These are phyloP conservation scores for Littorina saxatilis DNA, from an alignment of 1,140 invertebrate species.

Conservation along the genomic window DNA sequence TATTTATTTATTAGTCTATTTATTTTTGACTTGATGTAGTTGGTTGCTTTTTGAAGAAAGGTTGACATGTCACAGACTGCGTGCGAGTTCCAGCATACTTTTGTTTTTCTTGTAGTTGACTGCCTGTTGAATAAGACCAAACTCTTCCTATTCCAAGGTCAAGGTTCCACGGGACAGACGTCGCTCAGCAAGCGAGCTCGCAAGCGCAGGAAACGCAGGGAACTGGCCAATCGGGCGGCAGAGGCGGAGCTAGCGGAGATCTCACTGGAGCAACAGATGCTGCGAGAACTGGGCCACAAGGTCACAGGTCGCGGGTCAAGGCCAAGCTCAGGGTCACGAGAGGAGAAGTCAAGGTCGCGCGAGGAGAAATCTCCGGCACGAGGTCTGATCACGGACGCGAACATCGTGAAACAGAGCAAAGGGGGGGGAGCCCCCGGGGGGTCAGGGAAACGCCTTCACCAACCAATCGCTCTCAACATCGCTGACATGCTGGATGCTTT, in stretches of 20 bases:
- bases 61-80: no score
- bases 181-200: slow-evolving; percentile 54
- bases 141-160: no score
- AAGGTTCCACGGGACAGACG: slow-evolving; percentile 8
- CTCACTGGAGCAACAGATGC: slow-evolving; percentile 69
- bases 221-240: slow-evolving; percentile 68
- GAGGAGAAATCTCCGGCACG: slow-evolving; percentile 24
- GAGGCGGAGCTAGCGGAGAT: slow-evolving; percentile 72
- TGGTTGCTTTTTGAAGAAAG: no score
- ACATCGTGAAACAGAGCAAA: slow-evolving; percentile 44
- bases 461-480: slow-evolving; percentile 66
- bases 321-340: slow-evolving; percentile 17
- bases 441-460: slow-evolving; percentile 66
- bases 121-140: no score
- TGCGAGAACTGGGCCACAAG: slow-evolving; percentile 64
- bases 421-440: slow-evolving; percentile 8
- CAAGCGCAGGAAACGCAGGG: slow-evolving; percentile 64
- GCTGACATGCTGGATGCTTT: slow-evolving; percentile 67
- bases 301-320: slow-evolving; percentile 39
- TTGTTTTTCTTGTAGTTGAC: no score
- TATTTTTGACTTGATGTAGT: no score
- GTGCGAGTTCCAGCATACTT: no score
- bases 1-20: no score
- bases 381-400: slow-evolving; percentile 37
- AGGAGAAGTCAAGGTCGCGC: slow-evolving; percentile 34